These are phyloP conservation scores for Pachymerium ferrugineum DNA, from an alignment of 2,888 invertebrate genomes.

Conservation along the genomic window DNA sequence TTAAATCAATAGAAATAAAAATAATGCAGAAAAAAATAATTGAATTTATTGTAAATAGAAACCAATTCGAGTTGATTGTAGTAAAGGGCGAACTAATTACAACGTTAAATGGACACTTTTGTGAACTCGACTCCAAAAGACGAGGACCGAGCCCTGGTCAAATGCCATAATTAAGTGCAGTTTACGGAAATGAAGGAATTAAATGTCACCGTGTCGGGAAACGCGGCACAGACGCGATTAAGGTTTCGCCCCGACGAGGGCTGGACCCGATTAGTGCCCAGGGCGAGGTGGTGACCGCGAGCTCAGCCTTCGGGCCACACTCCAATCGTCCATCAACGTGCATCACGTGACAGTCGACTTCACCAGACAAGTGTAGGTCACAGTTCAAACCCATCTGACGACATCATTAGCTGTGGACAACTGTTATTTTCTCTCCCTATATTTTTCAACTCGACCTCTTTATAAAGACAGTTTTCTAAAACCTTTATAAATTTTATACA, in stretches of 20 bases:
- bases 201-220: too few relatives aligned
- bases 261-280: background rate
- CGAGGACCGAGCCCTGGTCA: background rate
- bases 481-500: background rate
- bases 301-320: background rate
- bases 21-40: too few relatives aligned
- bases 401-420: constrained; percentile 27
- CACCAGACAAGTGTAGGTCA: background rate
- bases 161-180: background rate
- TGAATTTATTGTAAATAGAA: too few relatives aligned
- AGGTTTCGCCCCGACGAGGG: background rate
- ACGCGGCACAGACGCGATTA: background rate
- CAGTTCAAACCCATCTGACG: constrained; percentile 28
- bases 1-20: background rate
- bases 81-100: too few relatives aligned
- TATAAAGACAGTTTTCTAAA: too few relatives aligned
- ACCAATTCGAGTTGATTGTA: too few relatives aligned
- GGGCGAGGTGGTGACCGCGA: background rate
- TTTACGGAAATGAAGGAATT: background rate
- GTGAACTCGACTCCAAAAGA: background rate
- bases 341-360: constrained; percentile 1
- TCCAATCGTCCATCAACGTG: background rate
- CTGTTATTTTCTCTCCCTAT: background rate
- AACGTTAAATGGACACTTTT: too few relatives aligned
- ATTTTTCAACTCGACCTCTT: too few relatives aligned